Base-by-base conservation (phyloP, 2,888 invertebrate species). In the Bembecia ichneumoniformis region DNA sequence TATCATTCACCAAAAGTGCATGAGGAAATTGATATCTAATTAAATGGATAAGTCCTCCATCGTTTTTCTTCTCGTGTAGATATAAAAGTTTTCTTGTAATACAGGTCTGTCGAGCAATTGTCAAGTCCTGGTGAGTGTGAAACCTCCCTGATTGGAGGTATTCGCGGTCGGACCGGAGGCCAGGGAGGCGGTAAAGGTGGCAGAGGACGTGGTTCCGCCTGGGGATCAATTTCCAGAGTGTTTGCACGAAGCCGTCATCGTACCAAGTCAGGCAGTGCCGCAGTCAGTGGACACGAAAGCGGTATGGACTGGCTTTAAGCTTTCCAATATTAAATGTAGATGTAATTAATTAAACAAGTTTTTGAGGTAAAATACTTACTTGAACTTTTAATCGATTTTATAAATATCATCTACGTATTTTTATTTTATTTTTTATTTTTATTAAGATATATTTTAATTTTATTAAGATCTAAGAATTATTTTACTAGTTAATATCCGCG, bases 221-320 rank as follows among this genome's bases (percentile, higher is more conserved):
- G 96, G 96, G 96, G 96, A 49, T 95, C 95, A 64, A 96, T 96
- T 74, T 96, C 95, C 1, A 89, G 96, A 58, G 96, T 96, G 34
- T 96, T 96, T 66, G 95, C 96, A 0, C 88, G 96, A 49, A 93
- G 94, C 55, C 89, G 95, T 47, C 95, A 96, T 74, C 91, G 96
- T 77, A 94, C 93, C 73, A 93, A 94, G 68, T 90, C 90, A 43
- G 90, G 91, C 45, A 90, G 89, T 57, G 89, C 84, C 0, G 87
- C 90, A 28, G 89, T 89, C 43, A 90, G 89, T 60, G 90, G 91
- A 17, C 92, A 92, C 61, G 92, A 91, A 68, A 91, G 91, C 66
- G 90, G 91, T 90, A 59, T 81, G 77, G 64, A 28, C 28, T 7
- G 9, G 9, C 5, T 28, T 28, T 28, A 28, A 28, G 28, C 7